Percentiles rank a stretch among this genome's conserved stretches.
phyloP scores from a whole-genome alignment of 2,113 vertebrate genomes.

The Eclectus roratus region DNA sequence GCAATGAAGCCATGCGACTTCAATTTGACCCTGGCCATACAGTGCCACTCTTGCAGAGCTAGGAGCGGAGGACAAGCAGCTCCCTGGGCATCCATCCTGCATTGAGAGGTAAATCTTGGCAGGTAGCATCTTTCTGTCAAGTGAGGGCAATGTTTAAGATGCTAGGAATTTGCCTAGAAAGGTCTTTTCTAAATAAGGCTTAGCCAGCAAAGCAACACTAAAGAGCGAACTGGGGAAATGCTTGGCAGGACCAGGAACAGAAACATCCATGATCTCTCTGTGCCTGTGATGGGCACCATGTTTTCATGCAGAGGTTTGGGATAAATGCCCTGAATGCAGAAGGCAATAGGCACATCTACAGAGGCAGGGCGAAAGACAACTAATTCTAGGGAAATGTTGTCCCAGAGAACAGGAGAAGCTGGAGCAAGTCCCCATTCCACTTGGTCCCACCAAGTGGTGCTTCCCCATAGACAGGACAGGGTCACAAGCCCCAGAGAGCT shows the following conservation, averaged over 20 bases:
- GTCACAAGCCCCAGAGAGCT: neutral
- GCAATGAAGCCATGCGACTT: fast-evolving
- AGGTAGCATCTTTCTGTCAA: neutral
- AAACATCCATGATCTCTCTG: neutral
- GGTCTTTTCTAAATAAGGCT: constrained; percentile 37
- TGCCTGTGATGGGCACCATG: fast-evolving
- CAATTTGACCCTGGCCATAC: neutral
- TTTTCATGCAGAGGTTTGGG: neutral
- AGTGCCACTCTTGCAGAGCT: neutral
- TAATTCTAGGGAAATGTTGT: neutral
- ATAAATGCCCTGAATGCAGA: neutral
- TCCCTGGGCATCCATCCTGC: neutral
- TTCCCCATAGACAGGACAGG: neutral
- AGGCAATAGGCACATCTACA: neutral
- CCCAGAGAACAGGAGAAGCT: neutral
- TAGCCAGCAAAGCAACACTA: neutral
- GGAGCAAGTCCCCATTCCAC: neutral
- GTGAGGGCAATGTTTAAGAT: neutral
- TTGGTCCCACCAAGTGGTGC: neutral
- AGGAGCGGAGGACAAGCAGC: neutral
- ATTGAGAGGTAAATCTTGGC: neutral
- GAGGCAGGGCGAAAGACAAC: neutral
- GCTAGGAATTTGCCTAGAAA: constrained; percentile 36
- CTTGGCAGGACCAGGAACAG: neutral
- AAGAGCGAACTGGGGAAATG: neutral